These are phyloP conservation scores for Geophilus truncorum DNA, from an alignment of 2,888 invertebrate genomes.

Conservation along the genomic window DNA sequence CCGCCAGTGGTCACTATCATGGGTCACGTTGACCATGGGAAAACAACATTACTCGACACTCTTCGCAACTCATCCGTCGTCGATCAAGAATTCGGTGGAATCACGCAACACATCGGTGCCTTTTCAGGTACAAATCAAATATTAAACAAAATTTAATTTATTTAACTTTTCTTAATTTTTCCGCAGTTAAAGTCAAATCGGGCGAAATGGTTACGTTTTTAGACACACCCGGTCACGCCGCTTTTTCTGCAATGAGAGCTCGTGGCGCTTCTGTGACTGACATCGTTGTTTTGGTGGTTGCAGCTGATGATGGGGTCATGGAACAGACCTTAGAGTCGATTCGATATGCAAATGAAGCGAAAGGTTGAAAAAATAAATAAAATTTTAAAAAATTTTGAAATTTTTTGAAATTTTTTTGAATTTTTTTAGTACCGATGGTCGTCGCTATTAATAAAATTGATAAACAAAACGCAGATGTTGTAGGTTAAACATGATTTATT, in stretches of 20 bases:
- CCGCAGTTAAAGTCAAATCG: slow-evolving; percentile 59
- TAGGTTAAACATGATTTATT: slow-evolving; percentile 48
- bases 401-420: slow-evolving; percentile 33
- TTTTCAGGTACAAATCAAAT: slow-evolving; percentile 68
- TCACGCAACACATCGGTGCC: slow-evolving; percentile 98
- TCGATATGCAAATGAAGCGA: slow-evolving; percentile 70
- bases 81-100: slow-evolving; percentile 92
- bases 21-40: slow-evolving; percentile 99
- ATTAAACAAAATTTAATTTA: slow-evolving; percentile 31
- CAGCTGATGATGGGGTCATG: slow-evolving; percentile 99
- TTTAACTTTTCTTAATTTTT: slow-evolving; percentile 39
- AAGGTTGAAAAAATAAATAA: slow-evolving; percentile 56
- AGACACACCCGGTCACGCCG: slow-evolving; percentile 98
- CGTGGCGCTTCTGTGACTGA: slow-evolving; percentile 95
- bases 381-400: background rate
- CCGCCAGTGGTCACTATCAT: slow-evolving; percentile 96
- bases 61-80: slow-evolving; percentile 80
- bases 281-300: slow-evolving; percentile 90
- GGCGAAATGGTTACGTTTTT: slow-evolving; percentile 84
- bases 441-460: slow-evolving; percentile 99
- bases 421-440: slow-evolving; percentile 76
- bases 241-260: slow-evolving; percentile 87
- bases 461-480: slow-evolving; percentile 81
- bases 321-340: slow-evolving; percentile 93
- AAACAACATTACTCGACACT: slow-evolving; percentile 91